Conservation (phyloP, 2,888 invertebrate genomes). For the Gymnosoma rotundatum region DNA sequence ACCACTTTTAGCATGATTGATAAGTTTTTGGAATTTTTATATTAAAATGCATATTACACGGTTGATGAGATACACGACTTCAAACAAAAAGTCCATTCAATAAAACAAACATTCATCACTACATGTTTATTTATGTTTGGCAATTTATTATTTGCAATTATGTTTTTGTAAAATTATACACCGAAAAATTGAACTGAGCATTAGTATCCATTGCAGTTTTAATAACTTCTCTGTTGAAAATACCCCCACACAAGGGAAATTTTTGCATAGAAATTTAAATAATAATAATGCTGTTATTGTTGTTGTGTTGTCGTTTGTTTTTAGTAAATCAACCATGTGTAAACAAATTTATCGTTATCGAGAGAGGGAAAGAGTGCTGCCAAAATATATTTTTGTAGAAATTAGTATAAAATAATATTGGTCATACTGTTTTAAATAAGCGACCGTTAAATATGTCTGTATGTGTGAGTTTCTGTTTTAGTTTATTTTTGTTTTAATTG, state of each 20-base stretch:
- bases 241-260: conserved; percentile 41
- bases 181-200: conserved; percentile 41
- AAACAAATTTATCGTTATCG: conserved; percentile 52
- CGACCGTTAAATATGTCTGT: neutral
- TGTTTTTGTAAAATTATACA: conserved; percentile 38
- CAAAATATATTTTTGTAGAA: conserved; percentile 11
- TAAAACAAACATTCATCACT: neutral
- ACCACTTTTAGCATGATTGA: conserved; percentile 49
- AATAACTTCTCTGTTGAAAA: conserved; percentile 46
- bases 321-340: conserved; percentile 60
- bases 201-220: conserved; percentile 58
- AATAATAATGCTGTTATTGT: neutral
- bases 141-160: conserved; percentile 36
- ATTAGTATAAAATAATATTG: conserved; percentile 35
- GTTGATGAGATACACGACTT: conserved; percentile 31
- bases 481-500: conserved; percentile 56
- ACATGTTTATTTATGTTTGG: too few relatives aligned
- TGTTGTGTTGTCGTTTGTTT: conserved; percentile 4
- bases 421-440: conserved; percentile 1
- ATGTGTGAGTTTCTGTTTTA: conserved; percentile 5
- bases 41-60: conserved; percentile 65
- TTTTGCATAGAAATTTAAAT: conserved; percentile 1
- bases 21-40: conserved; percentile 68
- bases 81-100: conserved; percentile 7
- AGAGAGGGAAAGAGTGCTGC: conserved; percentile 5